Evolutionary conservation across 2,797 vertebrate genomes (phyloP), one percentile per base, ranked within the genome.

Genomic region (Cyprinella venusta): DNA sequence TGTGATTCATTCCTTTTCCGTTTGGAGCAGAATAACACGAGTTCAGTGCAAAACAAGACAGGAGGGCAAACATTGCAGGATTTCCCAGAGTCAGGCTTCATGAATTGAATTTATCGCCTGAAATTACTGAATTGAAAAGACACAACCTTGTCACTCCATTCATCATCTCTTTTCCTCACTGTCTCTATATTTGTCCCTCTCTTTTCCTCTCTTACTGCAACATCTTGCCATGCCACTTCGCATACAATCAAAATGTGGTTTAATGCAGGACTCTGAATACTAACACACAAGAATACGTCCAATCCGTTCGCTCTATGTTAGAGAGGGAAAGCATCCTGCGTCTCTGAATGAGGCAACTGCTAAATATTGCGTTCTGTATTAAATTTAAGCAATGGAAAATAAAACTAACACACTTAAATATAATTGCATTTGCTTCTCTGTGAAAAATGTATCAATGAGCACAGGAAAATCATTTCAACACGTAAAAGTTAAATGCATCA

Each of bases 101-200:
- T 63, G 38, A 81, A 81, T 63, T 48, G 21, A 63, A 81, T 81
- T 38, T 72, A 81, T 63, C 50, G 26, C 1, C 16, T 69, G 50
- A 77, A 83, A 56, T 76, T 76, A 67, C 63, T 56, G 65, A 67
- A 76, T 77, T 77, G 26, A 77, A 83, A 83, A 56, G 79, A 81
- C 69, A 59, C 68, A 63, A 72, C 68, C 69, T 48, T 72, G 79
- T 64, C 79, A 72, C 40, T 59, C 42, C 56, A 81, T 81, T 81
- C 79, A 72, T 81, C 69, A 72, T 50, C 5, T 36, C 12, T 72
- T 61, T 63, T 72, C 69, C 19, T 38, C 69, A 61, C 26, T 7
- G 15, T 30, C 12, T 61, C 36, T 12, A 10, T 26, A 36, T 42
- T 61, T 61, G 56, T 4, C 18, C 40, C 30, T 50, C 6, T 26